phyloP scores from a whole-genome alignment of 2,797 vertebrate genomes.

The Pyrocephalus nanus region DNA sequence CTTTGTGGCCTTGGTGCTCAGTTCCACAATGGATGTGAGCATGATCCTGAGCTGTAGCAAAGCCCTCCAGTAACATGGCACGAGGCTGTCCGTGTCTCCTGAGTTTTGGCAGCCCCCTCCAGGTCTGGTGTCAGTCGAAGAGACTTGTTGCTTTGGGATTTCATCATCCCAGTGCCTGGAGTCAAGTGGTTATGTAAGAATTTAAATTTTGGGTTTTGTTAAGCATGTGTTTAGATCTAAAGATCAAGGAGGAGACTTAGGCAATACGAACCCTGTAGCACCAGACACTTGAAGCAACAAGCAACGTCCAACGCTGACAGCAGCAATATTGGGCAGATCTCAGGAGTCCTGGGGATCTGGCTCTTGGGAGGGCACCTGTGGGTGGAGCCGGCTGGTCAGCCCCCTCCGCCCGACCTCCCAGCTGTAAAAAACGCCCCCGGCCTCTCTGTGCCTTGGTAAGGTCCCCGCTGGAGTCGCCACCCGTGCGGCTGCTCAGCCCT shows the following conservation, averaged over 20 bases:
- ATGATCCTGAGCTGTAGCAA: not conserved
- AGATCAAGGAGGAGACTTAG: not conserved
- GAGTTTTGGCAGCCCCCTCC: not conserved
- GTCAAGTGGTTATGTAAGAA: conserved; percentile 6
- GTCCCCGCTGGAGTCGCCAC: not conserved
- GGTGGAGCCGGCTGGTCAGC: not conserved
- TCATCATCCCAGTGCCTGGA: conserved; percentile 11
- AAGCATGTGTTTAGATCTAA: not conserved
- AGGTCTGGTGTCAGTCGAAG: not conserved
- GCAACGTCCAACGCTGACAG: not conserved
- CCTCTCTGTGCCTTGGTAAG: not conserved
- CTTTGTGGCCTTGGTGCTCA: not conserved
- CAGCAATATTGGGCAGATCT: not conserved
- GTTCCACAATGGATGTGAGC: not conserved
- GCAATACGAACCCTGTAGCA: not conserved
- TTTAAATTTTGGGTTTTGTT: not conserved
- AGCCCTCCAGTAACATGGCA: not conserved
- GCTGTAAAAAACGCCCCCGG: no score
- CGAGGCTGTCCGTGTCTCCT: not conserved
- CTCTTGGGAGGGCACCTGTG: not conserved
- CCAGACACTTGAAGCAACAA: not conserved
- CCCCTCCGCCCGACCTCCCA: not conserved
- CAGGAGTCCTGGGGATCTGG: not conserved
- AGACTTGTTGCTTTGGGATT: not conserved
- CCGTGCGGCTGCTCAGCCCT: not conserved